These are phyloP conservation scores for Selene dorsalis DNA, from an alignment of 2,797 vertebrate genomes.

Conservation along the genomic window DNA sequence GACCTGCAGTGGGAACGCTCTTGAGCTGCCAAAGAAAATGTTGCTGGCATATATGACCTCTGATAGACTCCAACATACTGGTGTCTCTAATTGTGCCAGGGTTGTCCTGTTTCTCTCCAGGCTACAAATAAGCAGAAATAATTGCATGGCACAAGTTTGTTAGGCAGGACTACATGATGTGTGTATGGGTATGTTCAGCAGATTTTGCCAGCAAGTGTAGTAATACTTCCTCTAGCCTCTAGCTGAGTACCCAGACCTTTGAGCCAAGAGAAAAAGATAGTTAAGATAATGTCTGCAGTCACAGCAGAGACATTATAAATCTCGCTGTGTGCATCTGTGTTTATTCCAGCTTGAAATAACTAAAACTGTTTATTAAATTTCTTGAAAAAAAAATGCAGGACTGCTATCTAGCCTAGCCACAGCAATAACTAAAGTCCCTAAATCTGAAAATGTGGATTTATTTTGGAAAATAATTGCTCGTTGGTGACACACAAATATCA, in stretches of 20 bases:
- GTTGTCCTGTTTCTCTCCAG: not conserved
- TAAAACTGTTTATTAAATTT: not conserved
- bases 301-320: not conserved
- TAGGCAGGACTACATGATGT: not conserved
- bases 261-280: conserved; percentile 8
- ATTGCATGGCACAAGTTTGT: not conserved
- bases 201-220: not conserved
- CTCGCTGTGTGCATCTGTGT: not conserved
- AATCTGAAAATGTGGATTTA: too few relatives aligned
- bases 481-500: too few relatives aligned
- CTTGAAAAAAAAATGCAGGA: not conserved
- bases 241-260: conserved; percentile 25
- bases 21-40: conserved; percentile 8
- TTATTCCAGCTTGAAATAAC: not conserved
- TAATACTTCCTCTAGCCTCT: not conserved
- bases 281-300: not conserved
- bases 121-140: conserved; percentile 6
- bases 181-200: not conserved
- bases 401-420: too few relatives aligned
- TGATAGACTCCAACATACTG: not conserved
- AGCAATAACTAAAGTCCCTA: too few relatives aligned
- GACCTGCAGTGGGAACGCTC: not conserved
- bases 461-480: too few relatives aligned
- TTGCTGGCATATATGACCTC: conserved; percentile 1
- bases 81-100: conserved; percentile 5